Evolutionary conservation across 2,113 vertebrate genomes (phyloP), one percentile per base, ranked within the genome.

Genomic region (Copsychus sechellarum): DNA sequence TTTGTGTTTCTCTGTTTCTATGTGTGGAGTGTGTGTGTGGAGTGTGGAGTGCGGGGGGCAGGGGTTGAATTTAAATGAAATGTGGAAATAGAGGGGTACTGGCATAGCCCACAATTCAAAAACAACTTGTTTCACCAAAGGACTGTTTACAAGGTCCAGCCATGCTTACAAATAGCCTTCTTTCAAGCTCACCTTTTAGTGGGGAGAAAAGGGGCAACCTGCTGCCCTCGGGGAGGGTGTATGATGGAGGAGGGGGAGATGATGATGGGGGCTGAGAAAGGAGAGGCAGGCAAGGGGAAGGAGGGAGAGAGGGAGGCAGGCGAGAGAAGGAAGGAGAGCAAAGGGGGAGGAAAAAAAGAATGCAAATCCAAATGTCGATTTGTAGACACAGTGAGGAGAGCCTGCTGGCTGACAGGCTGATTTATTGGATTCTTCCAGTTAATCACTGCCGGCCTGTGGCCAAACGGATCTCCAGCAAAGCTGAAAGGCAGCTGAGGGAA

Each of bases 391-490:
- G 98, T 97, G 97, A 98, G 97, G 97, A 98, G 96, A 97, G 97
- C 97, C 97, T 98, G 98, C 98, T 98, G 98, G 98, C 98, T 98
- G 98, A 99, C 98, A 99, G 98, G 97, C 98, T 99, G 98, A 99
- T 99, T 99, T 99, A 99, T 99, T 99, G 98, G 98, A 99, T 98
- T 98, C 98, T 98, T 98, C 98, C 98, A 98, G 98, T 99, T 99
- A 99, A 98, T 98, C 98, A 98, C 98, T 98, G 97, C 98, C 98
- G 97, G 98, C 98, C 98, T 98, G 98, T 98, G 98, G 98, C 98
- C 98, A 98, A 98, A 98, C 97, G 97, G 98, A 98, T 98, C 98
- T 98, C 98, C 98, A 98, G 98, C 98, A 98, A 98, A 98, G 98
- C 98, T 98, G 97, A 98, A 98, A 98, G 98, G 98, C 98, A 98